Percentiles rank a stretch among this genome's conserved stretches.
Conservation (phyloP, 2,797 vertebrate species). For the Crocidura indochinensis region DNA sequence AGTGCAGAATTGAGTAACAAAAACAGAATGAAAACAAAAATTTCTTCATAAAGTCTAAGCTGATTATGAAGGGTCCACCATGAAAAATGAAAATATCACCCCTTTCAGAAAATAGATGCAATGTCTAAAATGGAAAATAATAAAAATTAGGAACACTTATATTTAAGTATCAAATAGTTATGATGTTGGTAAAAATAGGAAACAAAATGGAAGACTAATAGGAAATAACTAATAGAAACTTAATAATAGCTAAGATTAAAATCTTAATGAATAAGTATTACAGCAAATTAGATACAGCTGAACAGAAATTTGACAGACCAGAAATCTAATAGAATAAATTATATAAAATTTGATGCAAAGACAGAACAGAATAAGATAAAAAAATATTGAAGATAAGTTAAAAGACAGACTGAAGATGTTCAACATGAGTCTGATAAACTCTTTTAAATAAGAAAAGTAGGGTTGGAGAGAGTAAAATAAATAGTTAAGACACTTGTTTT, state of each 20-base stretch:
- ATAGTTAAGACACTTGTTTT: too few relatives aligned
- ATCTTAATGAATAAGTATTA: background rate
- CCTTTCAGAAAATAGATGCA: background rate
- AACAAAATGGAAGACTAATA: conserved; percentile 10
- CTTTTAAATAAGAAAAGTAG: background rate
- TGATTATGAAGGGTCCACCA: conserved; percentile 3
- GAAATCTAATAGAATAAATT: conserved; percentile 15
- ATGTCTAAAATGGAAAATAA: background rate
- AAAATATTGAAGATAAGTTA: conserved; percentile 11
- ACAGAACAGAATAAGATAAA: background rate
- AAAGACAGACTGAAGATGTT: background rate
- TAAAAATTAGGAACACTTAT: background rate
- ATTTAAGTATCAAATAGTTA: too few relatives aligned
- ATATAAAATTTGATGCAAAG: conserved; percentile 10
- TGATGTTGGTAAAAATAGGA: conserved; percentile 5
- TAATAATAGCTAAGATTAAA: conserved; percentile 22
- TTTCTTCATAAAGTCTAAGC: background rate
- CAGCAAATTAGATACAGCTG: background rate
- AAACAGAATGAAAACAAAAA: background rate
- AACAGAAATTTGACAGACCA: conserved; percentile 22
- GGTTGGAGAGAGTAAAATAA: too few relatives aligned
- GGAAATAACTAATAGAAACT: background rate
- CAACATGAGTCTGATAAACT: background rate
- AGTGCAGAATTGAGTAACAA: background rate
- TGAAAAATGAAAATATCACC: background rate